Evolutionary conservation across 2,888 invertebrate genomes (phyloP).

Genomic region (Charanyca ferruginea): DNA sequence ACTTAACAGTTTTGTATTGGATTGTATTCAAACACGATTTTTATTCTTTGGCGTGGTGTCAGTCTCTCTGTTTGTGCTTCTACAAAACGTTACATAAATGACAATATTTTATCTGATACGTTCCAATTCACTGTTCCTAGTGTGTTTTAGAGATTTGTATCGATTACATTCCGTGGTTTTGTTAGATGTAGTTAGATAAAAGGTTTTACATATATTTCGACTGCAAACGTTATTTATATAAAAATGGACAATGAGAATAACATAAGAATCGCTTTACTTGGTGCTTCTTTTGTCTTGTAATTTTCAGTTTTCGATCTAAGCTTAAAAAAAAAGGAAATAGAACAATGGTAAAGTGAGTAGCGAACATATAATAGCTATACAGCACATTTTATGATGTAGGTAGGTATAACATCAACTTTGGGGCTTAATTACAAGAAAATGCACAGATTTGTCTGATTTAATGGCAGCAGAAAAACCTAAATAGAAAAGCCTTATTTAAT

Average conservation of each 20-base stretch:
- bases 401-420: too few relatives aligned
- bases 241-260: background rate
- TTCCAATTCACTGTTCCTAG: constrained; percentile 30
- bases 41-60: constrained; percentile 81
- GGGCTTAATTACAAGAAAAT: too few relatives aligned
- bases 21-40: constrained; percentile 76
- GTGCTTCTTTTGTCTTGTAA: background rate
- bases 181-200: background rate
- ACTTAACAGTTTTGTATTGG: constrained; percentile 60
- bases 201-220: background rate
- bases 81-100: constrained; percentile 75
- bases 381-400: too few relatives aligned
- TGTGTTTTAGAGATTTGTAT: constrained; percentile 28
- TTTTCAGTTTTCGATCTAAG: background rate
- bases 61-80: constrained; percentile 76
- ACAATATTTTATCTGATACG: constrained; percentile 68
- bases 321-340: background rate
- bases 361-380: background rate
- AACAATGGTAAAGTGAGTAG: background rate
- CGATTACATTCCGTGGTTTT: constrained; percentile 10
- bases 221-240: background rate
- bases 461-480: too few relatives aligned
- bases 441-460: too few relatives aligned
- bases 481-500: too few relatives aligned
- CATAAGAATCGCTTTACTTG: background rate